Percentiles rank a stretch among this genome's conserved stretches.
These are phyloP conservation scores for Zygothrica quintamaculata DNA, from an alignment of 2,888 invertebrate genomes.

Conservation along the genomic window DNA sequence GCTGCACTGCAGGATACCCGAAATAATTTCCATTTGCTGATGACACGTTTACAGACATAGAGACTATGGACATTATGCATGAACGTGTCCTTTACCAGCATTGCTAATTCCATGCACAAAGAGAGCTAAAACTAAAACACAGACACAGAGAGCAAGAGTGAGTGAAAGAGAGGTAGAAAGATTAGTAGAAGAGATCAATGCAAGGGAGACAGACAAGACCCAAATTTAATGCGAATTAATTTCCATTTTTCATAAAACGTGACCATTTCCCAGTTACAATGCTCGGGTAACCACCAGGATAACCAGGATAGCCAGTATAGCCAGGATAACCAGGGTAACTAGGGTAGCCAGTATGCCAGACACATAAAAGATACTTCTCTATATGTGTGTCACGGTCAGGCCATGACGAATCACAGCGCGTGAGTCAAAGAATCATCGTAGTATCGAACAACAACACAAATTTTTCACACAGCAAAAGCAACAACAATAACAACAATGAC, in stretches of 20 bases:
- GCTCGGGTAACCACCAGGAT: too few relatives aligned
- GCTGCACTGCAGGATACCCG: conserved; percentile 44
- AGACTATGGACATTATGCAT: conserved; percentile 48
- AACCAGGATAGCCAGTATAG: too few relatives aligned
- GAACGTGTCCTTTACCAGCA: conserved; percentile 72
- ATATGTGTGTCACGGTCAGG: conserved; percentile 72
- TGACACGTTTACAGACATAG: conserved; percentile 45
- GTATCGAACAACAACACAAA: conserved; percentile 21
- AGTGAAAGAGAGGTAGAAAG: too few relatives aligned
- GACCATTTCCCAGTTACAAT: conserved; percentile 48
- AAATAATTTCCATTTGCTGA: conserved; percentile 52
- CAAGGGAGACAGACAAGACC: conserved; percentile 23
- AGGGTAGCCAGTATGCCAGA: conserved; percentile 17
- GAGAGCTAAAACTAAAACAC: conserved; percentile 11
- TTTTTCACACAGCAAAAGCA: too few relatives aligned
- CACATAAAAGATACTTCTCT: conserved; percentile 12
- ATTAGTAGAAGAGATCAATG: conserved; percentile 1
- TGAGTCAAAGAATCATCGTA: conserved; percentile 67
- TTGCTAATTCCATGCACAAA: conserved; percentile 61
- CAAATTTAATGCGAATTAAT: conserved; percentile 74
- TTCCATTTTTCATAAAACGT: conserved; percentile 62
- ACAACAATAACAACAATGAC: conserved; percentile 59
- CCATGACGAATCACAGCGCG: conserved; percentile 71
- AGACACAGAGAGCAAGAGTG: conserved; percentile 4
- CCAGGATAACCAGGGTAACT: too few relatives aligned